Evolutionary conservation across 2,113 vertebrate species (phyloP).

Genomic region (Arenaria interpres): DNA sequence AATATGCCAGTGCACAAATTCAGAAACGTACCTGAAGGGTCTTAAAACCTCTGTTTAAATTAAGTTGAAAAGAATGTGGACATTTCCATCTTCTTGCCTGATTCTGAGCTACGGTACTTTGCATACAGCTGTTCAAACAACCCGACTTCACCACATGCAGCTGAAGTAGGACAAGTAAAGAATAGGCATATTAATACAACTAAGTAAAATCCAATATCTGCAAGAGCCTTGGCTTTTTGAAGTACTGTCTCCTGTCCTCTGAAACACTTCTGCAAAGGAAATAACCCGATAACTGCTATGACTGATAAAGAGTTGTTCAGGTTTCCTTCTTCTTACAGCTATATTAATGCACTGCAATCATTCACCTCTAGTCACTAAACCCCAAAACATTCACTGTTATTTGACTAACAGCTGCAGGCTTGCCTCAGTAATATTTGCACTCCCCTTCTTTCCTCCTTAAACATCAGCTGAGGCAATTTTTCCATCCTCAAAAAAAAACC

Average conservation of each 20-base stretch:
- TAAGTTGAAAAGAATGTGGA: neutral
- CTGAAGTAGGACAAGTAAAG: neutral
- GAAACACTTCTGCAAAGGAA: neutral
- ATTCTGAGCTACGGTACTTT: neutral
- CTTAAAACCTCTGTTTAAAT: neutral
- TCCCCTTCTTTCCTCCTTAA: neutral
- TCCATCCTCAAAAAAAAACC: neutral
- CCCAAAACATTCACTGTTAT: neutral
- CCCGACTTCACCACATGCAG: neutral
- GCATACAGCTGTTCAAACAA: slow-evolving; percentile 2
- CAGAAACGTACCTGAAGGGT: neutral
- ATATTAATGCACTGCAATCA: neutral
- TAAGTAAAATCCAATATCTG: neutral
- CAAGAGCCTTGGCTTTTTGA: neutral
- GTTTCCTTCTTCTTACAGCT: neutral
- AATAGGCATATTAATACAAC: neutral
- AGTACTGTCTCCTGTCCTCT: neutral
- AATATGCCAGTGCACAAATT: neutral
- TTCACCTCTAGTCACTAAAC: neutral
- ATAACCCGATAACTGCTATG: neutral
- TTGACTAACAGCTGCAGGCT: neutral
- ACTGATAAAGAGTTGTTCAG: neutral
- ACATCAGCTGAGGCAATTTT: neutral
- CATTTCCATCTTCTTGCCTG: neutral
- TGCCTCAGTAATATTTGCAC: neutral